Percentiles rank a stretch among this genome's conserved stretches.
Evolutionary conservation across 2,113 vertebrate genomes (phyloP).

Genomic region (Clarias magur): DNA sequence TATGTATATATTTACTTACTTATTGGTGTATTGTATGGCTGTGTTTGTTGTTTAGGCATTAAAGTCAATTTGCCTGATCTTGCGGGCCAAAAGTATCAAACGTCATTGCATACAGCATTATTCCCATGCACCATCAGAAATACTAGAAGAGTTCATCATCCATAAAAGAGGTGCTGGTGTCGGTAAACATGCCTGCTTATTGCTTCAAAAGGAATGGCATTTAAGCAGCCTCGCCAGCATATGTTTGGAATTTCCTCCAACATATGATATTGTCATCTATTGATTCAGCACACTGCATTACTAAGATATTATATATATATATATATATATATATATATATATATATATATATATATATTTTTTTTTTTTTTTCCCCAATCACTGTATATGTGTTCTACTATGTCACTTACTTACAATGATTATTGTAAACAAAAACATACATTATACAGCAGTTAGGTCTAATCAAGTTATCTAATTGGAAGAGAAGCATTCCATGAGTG

Average conservation of each 20-base stretch:
- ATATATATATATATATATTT: too few species aligned
- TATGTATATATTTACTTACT: background rate
- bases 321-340: too few species aligned
- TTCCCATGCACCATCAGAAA: slow-evolving; percentile 59
- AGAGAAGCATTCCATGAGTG: too few species aligned
- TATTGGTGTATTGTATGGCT: background rate
- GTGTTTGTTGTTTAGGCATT: slow-evolving; percentile 56
- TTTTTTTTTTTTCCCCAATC: too few species aligned
- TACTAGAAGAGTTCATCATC: slow-evolving; percentile 63
- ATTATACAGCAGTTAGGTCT: too few species aligned
- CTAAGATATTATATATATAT: too few species aligned
- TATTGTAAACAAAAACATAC: background rate
- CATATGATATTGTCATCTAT: background rate
- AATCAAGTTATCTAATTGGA: too few species aligned
- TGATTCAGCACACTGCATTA: background rate
- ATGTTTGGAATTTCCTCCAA: slow-evolving; percentile 23
- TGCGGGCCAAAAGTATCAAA: slow-evolving; percentile 72
- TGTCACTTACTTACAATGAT: too few species aligned
- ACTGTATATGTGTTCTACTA: background rate
- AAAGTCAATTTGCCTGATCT: slow-evolving; percentile 67
- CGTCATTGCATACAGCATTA: slow-evolving; percentile 64
- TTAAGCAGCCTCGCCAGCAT: slow-evolving; percentile 37
- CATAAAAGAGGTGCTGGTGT: slow-evolving; percentile 62
- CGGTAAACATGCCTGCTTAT: slow-evolving; percentile 64
- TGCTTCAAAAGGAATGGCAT: slow-evolving; percentile 59